Conservation (phyloP, 1,140 invertebrate genomes). For the Drosophila bocqueti region DNA sequence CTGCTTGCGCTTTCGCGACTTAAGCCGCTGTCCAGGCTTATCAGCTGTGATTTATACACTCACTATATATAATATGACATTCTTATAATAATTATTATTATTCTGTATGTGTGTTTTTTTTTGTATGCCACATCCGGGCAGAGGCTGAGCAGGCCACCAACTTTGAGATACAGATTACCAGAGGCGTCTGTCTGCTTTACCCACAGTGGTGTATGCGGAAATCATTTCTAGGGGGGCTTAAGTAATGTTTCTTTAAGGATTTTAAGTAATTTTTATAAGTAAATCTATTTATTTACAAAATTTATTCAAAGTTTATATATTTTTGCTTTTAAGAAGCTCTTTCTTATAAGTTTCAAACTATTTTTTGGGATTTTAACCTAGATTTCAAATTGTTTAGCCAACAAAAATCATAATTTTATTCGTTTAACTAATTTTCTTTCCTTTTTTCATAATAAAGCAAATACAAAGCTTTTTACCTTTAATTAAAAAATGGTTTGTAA, state of each 20-base stretch:
- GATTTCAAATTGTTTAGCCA: fast-evolving
- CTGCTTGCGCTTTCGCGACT: constrained; percentile 7
- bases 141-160: constrained; percentile 58
- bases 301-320: neutral
- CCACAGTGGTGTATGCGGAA: neutral
- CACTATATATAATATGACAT: constrained; percentile 43
- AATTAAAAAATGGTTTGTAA: no score
- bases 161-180: constrained; percentile 67
- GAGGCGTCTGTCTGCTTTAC: constrained; percentile 8
- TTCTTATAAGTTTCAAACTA: no score
- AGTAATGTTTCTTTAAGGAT: neutral
- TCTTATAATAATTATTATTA: constrained; percentile 42
- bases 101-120: constrained; percentile 24
- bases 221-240: neutral
- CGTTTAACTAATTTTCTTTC: neutral
- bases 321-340: neutral
- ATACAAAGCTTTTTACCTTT: no score
- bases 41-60: constrained; percentile 68
- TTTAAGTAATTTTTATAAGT: neutral
- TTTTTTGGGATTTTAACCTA: neutral
- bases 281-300: neutral
- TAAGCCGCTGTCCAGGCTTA: constrained; percentile 47
- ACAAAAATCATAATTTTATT: neutral
- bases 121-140: constrained; percentile 76
- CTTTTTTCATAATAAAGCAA: neutral